These are phyloP conservation scores for Halichoerus grypus DNA, from an alignment of 2,113 vertebrate genomes.

Conservation along the genomic window DNA sequence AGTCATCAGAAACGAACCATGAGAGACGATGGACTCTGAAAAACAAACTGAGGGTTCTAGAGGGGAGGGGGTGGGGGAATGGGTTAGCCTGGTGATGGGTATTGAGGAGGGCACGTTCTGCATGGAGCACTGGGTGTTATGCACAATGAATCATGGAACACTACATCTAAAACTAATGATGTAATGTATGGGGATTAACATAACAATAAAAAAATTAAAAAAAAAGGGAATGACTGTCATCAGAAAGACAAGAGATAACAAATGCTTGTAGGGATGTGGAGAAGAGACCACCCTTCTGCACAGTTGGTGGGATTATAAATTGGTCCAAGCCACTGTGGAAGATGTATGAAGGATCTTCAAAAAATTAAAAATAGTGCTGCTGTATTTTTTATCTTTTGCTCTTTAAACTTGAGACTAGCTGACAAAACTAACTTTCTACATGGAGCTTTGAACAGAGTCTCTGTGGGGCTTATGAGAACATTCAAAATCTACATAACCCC, in stretches of 20 bases:
- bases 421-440: neutral
- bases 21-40: no score
- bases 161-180: no score
- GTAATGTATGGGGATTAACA: no score
- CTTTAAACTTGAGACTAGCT: neutral
- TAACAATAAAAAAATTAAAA: no score
- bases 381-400: neutral
- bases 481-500: neutral
- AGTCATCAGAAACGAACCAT: neutral
- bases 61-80: no score
- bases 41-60: no score
- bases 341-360: neutral
- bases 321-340: neutral
- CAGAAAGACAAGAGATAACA: neutral
- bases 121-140: no score
- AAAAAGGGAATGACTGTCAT: neutral
- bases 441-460: constrained; percentile 22
- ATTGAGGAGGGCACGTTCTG: no score
- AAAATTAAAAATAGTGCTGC: neutral
- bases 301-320: neutral
- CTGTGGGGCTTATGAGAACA: constrained; percentile 26
- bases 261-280: neutral
- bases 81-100: no score
- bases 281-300: neutral
- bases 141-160: no score